Base-by-base conservation (phyloP, 2,113 vertebrate genomes). In the Camelus bactrianus region DNA sequence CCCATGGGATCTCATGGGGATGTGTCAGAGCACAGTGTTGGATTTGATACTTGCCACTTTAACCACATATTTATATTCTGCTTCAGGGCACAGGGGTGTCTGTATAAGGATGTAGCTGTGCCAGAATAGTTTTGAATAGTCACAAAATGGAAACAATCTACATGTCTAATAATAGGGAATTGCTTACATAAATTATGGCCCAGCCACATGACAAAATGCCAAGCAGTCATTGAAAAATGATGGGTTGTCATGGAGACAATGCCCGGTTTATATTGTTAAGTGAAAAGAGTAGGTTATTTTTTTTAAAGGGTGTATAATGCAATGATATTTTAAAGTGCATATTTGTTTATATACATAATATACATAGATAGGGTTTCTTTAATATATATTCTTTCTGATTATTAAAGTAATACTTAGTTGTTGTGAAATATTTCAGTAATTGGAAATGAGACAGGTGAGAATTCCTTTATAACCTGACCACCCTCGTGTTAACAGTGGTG, bases 1-100 rank as follows among this genome's bases (percentile, higher is more conserved):
- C 69, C 67, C 50, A 8, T 9, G 6, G 3, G 30, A 35, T 4
- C 38, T n/a, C 48, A 14, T 0, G 2, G 46, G 12, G 22, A 8
- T 20, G 13, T 14, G 0, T 30, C 46, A 1, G 2, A 35, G 12
- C 9, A 4, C 17, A 0, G 26, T 7, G 14, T 5, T 48, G 20
- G 5, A 26, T 30, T 6, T 81, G 35, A 8, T 38, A 19, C 50
- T 32, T 12, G 20, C 73, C 83, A 8, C 28, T 6, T 8, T 54
- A 26, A 5, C 32, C 28, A 10, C 54, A 50, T 48, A 6, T 73
- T 67, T 56, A 6, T 14, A 15, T 30, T n/a, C 28, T 77, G 16
- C 35, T 83, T 5, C 38, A 42, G 81, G 15, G 42, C 32, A 1
- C 38, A 16, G 32, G 30, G 8, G 17, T 4, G 26, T 52, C 1